phyloP scores from a whole-genome alignment of 2,888 invertebrate genomes.

The Cosmia pyralina region DNA sequence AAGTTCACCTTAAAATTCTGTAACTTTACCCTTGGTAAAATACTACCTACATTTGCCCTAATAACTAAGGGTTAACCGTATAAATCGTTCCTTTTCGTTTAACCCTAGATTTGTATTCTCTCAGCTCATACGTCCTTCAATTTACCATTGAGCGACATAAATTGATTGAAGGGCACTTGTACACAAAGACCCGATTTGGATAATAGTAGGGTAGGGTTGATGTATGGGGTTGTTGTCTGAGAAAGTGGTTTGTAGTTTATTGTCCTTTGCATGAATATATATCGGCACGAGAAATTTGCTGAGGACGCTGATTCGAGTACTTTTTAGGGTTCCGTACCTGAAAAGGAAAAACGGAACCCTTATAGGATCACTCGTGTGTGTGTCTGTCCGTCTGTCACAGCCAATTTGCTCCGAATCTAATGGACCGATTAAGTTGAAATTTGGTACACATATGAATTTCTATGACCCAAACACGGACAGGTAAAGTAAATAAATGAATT shows the following conservation, averaged over 20 bases:
- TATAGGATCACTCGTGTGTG: too few species aligned
- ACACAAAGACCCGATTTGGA: conserved; percentile 38
- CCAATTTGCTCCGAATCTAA: too few species aligned
- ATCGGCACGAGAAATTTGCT: not conserved
- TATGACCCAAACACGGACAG: too few species aligned
- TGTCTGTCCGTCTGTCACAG: too few species aligned
- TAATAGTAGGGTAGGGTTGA: conserved; percentile 29
- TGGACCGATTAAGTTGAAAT: too few species aligned
- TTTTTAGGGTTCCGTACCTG: too few species aligned
- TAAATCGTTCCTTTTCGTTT: conserved; percentile 44
- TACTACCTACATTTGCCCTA: conserved; percentile 1
- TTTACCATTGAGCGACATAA: conserved; percentile 52
- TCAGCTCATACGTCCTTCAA: conserved; percentile 41
- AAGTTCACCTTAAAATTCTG: conserved; percentile 1
- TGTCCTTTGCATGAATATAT: conserved; percentile 12
- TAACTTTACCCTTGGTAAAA: conserved; percentile 16
- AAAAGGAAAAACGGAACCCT: too few species aligned
- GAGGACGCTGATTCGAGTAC: not conserved
- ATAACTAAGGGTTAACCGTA: conserved; percentile 26
- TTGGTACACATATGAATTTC: too few species aligned
- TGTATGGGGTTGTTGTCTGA: conserved; percentile 19
- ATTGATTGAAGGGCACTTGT: conserved; percentile 49
- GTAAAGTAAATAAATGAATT: too few species aligned
- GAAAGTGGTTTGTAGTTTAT: conserved; percentile 20
- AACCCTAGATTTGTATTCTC: conserved; percentile 47